phyloP scores from a whole-genome alignment of 1,140 invertebrate genomes.

The Bombus polaris region DNA sequence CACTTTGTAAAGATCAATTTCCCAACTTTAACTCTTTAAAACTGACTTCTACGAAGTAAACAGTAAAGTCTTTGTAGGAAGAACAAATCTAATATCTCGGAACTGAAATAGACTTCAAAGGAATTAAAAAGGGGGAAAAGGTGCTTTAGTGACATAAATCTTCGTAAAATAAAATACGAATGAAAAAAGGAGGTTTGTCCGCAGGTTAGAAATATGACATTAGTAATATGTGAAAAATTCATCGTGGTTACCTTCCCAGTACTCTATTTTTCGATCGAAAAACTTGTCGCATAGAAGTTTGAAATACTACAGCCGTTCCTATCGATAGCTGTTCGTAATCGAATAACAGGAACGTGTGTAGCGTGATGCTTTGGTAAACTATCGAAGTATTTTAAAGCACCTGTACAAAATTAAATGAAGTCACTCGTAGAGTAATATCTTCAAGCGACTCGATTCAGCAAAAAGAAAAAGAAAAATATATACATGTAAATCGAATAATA shows the following conservation, averaged over 20 bases:
- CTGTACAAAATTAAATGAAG: constrained; percentile 1
- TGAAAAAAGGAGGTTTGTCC: too few relatives aligned
- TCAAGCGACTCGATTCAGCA: background rate
- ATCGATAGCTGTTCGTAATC: constrained; percentile 15
- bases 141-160: too few relatives aligned
- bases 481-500: background rate
- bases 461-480: background rate
- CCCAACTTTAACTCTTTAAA: background rate
- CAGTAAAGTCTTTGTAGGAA: background rate
- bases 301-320: background rate
- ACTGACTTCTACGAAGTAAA: background rate
- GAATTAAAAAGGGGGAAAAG: too few relatives aligned
- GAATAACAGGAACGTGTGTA: constrained; percentile 6
- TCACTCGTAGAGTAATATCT: background rate
- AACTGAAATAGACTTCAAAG: too few relatives aligned
- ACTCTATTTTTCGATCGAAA: background rate
- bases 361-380: constrained; percentile 4
- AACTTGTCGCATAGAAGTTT: constrained; percentile 11
- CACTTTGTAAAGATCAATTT: background rate
- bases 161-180: too few relatives aligned
- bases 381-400: constrained; percentile 3
- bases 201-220: too few relatives aligned
- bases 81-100: background rate
- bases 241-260: background rate
- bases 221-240: background rate